Base-by-base conservation (phyloP, 2,113 vertebrate species). In the Ranitomeya imitator region DNA sequence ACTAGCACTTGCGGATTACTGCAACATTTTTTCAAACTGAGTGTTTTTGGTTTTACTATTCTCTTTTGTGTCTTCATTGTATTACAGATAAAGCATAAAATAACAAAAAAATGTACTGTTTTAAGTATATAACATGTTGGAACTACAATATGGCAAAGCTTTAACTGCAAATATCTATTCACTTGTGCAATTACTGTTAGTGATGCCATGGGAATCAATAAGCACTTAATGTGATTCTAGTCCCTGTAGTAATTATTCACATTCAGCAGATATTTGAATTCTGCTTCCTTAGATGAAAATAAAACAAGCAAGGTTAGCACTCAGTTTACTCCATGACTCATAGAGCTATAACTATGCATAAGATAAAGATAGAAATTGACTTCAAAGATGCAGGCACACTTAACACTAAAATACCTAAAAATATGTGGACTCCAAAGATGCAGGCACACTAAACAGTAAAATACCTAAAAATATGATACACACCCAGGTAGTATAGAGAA, bases 111-210 rank as follows among this genome's bases (percentile, higher is more conserved):
- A 60, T 3, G 1, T 81, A 10, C 11, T 31, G 9, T 5, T 37
- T 13, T 7, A 15, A 13, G 45, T n/a, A 83, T 65, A 65, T 51
- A 65, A 51, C 7, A 26, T 57, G 7, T 7, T 18, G 16, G 11
- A 55, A 74, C 31, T 60, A 37, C 23, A 74, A 26, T 85, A 57
- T 21, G 19, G 11, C 19, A 21, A 21, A 31, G 10, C 31, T 61
- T 77, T 61, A 31, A 37, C 61, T 57, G 21, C 14, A 55, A 84
- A 51, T 57, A 65, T 85, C 73, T 23, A 61, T 51, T 77, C 19
- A 63, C 23, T 57, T 23, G 31, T 55, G 51, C 74, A 67, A 86
- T 86, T 79, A 86, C 19, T 8, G 63, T 23, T 37, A 67, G 23
- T 19, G 37, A 63, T 86, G 59, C 67, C 74, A 19, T 26, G 60